Percentiles rank a stretch among this genome's conserved stretches.
phyloP scores from a whole-genome alignment of 2,797 vertebrate species.

The Ispidina lecontei region DNA sequence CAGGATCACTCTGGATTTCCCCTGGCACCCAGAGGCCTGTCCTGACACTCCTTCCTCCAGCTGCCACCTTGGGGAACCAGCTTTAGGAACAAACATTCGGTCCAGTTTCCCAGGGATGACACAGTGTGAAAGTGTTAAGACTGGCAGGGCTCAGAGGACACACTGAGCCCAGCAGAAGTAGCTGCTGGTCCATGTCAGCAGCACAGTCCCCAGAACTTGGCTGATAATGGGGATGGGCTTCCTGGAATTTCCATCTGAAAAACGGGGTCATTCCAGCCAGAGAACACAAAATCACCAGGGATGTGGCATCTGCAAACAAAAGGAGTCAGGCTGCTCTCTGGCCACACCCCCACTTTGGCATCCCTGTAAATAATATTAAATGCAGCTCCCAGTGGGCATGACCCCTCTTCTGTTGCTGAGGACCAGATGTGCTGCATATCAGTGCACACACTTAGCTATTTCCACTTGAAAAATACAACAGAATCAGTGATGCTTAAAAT shows the following conservation, averaged over 20 bases:
- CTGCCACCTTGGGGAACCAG: neutral
- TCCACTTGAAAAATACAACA: constrained; percentile 13
- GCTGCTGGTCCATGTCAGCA: neutral
- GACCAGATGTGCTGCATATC: neutral
- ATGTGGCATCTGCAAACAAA: neutral
- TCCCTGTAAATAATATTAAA: constrained; percentile 9
- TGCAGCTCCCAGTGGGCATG: neutral
- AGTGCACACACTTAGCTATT: neutral
- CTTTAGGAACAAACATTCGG: neutral
- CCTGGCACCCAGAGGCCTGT: neutral
- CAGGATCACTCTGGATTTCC: neutral
- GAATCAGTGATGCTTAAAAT: constrained; percentile 61
- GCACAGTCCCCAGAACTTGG: neutral
- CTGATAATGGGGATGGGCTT: neutral
- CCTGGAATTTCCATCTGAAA: neutral
- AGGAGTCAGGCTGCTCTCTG: neutral
- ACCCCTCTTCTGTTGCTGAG: neutral
- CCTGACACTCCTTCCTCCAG: neutral
- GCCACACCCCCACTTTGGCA: neutral
- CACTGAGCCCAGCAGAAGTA: neutral
- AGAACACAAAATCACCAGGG: neutral
- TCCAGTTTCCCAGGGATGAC: neutral
- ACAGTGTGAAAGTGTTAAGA: neutral
- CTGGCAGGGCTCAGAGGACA: neutral
- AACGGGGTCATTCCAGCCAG: neutral